These are phyloP conservation scores for Chloromyia formosa DNA, from an alignment of 2,888 invertebrate species.

Conservation along the genomic window DNA sequence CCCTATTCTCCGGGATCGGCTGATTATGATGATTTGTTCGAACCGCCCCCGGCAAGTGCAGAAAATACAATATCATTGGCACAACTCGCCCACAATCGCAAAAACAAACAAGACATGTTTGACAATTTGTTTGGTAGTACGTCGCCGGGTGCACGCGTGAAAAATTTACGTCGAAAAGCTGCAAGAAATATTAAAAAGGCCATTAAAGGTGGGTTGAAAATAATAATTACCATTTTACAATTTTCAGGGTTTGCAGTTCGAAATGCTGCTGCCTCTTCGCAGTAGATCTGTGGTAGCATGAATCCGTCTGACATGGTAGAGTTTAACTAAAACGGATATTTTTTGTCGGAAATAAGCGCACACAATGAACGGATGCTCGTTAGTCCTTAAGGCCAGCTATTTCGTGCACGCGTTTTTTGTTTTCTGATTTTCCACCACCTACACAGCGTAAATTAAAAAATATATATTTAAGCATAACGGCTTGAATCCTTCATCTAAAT, in stretches of 20 bases:
- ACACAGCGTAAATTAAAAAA: too few relatives aligned
- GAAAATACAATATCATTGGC: conserved; percentile 51
- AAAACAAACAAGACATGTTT: conserved; percentile 65
- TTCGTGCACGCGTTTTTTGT: too few relatives aligned
- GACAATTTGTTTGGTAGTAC: conserved; percentile 72
- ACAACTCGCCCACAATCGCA: conserved; percentile 44
- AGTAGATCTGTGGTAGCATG: too few relatives aligned
- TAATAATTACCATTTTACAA: conserved; percentile 39
- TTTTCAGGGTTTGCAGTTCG: conserved; percentile 3
- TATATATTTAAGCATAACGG: too few relatives aligned
- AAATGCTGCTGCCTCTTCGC: too few relatives aligned
- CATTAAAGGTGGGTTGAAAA: conserved; percentile 61
- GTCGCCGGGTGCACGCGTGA: conserved; percentile 62
- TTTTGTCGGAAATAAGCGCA: too few relatives aligned
- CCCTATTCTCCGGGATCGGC: conserved; percentile 91
- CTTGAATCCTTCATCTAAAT: too few relatives aligned
- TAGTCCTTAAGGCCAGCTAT: too few relatives aligned
- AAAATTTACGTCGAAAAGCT: conserved; percentile 44
- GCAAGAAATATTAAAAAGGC: conserved; percentile 55
- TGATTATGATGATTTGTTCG: conserved; percentile 87
- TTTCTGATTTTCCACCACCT: too few relatives aligned
- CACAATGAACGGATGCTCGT: too few relatives aligned
- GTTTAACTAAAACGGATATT: too few relatives aligned
- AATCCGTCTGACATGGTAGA: too few relatives aligned
- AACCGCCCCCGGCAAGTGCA: conserved; percentile 82